These are phyloP conservation scores for Dendrophyllia cribrosa DNA, from an alignment of 64 coral and sea anemone genomes.

Conservation along the genomic window DNA sequence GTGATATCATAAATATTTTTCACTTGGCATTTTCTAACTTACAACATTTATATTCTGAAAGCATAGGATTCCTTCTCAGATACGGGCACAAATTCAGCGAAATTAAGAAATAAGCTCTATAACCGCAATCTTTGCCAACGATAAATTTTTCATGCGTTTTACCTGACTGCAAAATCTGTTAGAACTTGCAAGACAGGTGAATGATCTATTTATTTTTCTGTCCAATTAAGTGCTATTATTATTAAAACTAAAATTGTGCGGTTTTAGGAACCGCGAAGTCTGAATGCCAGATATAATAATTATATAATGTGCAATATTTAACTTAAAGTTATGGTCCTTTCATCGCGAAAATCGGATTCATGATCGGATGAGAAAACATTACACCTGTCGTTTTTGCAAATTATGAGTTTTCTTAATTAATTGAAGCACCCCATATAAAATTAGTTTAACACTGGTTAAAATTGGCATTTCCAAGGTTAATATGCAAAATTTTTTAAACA, in stretches of 20 bases:
- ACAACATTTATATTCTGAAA: too few species aligned
- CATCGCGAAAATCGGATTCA: not conserved
- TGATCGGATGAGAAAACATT: not conserved
- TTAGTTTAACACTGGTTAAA: too few species aligned
- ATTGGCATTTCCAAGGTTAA: too few species aligned
- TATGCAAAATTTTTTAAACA: too few species aligned
- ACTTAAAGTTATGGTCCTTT: too few species aligned
- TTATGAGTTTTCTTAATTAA: too few species aligned
- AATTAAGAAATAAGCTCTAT: not conserved
- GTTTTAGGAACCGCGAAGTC: too few species aligned
- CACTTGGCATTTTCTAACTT: too few species aligned
- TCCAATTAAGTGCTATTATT: not conserved
- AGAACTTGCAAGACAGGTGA: not conserved
- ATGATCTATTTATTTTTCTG: not conserved
- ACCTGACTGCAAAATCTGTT: not conserved
- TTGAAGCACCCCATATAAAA: too few species aligned
- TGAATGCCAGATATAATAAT: not conserved
- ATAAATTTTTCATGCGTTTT: slow-evolving; percentile 13
- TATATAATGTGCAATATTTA: not conserved
- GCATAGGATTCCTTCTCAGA: too few species aligned
- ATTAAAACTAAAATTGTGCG: not conserved
- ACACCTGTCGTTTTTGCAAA: not conserved
- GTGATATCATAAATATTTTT: too few species aligned
- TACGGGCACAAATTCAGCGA: not conserved
- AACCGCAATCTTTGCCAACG: not conserved